Evolutionary conservation across 2,113 vertebrate genomes (phyloP).

Genomic region (Sinosuthora webbiana): DNA sequence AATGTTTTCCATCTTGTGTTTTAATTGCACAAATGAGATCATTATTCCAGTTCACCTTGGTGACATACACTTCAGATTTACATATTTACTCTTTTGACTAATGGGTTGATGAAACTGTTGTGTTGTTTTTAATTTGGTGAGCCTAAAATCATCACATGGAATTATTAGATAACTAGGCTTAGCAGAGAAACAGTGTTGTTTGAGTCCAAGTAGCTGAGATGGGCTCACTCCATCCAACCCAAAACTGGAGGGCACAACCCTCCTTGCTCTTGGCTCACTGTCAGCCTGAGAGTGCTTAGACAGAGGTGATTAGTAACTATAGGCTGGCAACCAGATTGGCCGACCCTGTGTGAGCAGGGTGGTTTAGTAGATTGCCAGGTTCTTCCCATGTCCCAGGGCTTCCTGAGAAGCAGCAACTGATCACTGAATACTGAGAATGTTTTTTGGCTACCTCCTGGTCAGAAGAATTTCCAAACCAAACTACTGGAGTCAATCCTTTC

Average conservation of each 20-base stretch:
- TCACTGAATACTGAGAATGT: not conserved
- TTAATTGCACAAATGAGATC: not conserved
- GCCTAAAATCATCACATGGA: not conserved
- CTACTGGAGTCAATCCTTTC: not conserved
- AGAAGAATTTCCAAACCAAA: not conserved
- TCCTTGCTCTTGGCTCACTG: not conserved
- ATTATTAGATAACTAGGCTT: not conserved
- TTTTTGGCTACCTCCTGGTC: not conserved
- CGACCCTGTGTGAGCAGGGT: fast-evolving
- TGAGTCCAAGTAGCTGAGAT: not conserved
- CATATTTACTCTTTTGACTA: not conserved
- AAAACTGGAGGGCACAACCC: not conserved
- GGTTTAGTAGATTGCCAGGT: not conserved
- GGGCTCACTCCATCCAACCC: fast-evolving
- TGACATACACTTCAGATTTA: not conserved
- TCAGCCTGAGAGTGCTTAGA: not conserved
- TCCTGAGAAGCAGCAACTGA: not conserved
- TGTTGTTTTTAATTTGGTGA: not conserved
- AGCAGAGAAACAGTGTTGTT: not conserved
- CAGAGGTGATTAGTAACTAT: not conserved
- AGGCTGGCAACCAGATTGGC: not conserved
- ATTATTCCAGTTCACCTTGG: not conserved
- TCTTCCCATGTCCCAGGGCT: not conserved
- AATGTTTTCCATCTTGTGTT: not conserved
- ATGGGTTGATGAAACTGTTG: not conserved